Conservation (phyloP, 2,888 invertebrate genomes). For the Ophion obscuratus region DNA sequence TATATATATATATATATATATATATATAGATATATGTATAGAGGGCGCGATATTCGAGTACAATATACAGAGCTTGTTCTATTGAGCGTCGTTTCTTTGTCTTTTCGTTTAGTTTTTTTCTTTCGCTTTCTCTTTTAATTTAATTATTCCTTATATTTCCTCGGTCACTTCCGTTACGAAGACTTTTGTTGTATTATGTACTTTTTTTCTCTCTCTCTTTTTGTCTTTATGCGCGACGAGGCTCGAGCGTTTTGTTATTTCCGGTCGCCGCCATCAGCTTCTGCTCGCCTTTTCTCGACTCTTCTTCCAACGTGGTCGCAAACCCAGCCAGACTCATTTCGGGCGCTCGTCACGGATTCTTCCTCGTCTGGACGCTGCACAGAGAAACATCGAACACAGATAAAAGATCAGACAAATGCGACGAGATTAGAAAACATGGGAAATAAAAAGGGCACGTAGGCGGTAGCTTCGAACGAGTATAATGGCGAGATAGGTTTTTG, state of each 20-base stretch:
- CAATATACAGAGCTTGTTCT: slow-evolving; percentile 56
- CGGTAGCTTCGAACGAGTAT: no score
- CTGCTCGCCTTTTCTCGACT: slow-evolving; percentile 62
- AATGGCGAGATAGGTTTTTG: no score
- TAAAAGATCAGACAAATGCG: no score
- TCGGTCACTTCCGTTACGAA: slow-evolving; percentile 66
- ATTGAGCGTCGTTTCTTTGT: slow-evolving; percentile 61
- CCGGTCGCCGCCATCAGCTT: slow-evolving; percentile 47
- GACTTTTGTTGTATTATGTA: slow-evolving; percentile 44
- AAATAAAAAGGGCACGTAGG: no score
- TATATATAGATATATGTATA: not conserved
- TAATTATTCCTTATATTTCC: slow-evolving; percentile 24
- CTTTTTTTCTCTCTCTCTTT: no score
- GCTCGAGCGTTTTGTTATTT: slow-evolving; percentile 46
- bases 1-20: not conserved
- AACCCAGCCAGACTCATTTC: slow-evolving; percentile 79
- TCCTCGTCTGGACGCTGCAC: slow-evolving; percentile 67
- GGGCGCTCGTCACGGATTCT: slow-evolving; percentile 71
- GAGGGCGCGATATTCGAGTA: slow-evolving; percentile 30
- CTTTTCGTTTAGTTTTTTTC: slow-evolving; percentile 8
- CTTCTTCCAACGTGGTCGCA: slow-evolving; percentile 64
- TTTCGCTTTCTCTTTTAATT: slow-evolving; percentile 17
- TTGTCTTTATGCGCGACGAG: slow-evolving; percentile 65
- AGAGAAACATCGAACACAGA: no score
- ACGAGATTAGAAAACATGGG: no score